Evolutionary conservation across 2,888 invertebrate species (phyloP), one percentile per base, ranked within the genome.

Genomic region (Catocala nupta): DNA sequence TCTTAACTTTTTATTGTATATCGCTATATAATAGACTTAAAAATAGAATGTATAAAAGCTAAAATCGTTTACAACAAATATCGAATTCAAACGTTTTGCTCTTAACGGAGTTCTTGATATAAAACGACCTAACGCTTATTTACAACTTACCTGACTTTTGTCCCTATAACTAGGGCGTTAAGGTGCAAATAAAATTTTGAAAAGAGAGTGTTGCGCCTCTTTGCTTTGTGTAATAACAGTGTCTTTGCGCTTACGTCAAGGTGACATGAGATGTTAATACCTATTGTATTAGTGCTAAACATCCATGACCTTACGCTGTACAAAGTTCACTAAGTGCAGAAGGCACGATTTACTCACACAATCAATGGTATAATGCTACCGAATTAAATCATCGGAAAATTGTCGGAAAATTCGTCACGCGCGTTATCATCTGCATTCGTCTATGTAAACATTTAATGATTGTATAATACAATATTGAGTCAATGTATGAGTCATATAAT

Each of bases 211-310:
- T 83, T 88, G 78, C 39, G 77, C 56, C 77, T 59, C 77, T 84
- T 70, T 77, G 56, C 55, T 55, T 62, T 57, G 57, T 36, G 54
- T 50, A 70, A 78, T 78, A 82, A 86, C 85, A 85, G 87, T 87
- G 87, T 90, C 87, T 88, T 87, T 87, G 78, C 85, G 84, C 83
- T 87, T 90, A 89, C 90, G 89, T 90, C 93, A 93, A 93, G 93
- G 93, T 92, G 93, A 93, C 91, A 92, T 82, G 88, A 87, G 89
- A 90, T 90, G 91, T 89, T 92, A 92, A 92, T 90, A 85, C 81
- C 89, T 90, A 91, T 91, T 91, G 90, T 92, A 86, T 89, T 88
- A 87, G 90, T 87, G 90, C 90, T 93, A 92, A 92, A 90, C 87
- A 92, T 84, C 89, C 90, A 85, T 92, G 92, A 94, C 93, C 93